Evolutionary conservation across 2,113 vertebrate genomes (phyloP).

Genomic region (Cephalophus harveyi): DNA sequence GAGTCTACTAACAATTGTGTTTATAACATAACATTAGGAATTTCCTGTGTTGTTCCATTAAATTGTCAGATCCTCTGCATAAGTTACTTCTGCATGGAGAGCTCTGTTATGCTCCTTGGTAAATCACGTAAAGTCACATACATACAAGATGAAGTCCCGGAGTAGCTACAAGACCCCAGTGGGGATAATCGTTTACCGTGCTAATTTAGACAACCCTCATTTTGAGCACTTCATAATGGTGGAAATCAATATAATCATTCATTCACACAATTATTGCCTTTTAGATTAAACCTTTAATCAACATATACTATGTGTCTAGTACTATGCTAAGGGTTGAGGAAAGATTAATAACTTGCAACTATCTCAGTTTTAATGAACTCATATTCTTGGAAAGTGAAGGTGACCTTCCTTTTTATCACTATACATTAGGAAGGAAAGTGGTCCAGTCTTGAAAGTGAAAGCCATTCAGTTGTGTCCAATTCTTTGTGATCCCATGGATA

Average conservation of each 20-base stretch:
- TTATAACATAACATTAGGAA: background rate
- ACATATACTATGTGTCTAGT: background rate
- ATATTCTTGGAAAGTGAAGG: background rate
- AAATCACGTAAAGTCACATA: background rate
- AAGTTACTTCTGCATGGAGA: background rate
- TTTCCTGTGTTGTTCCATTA: background rate
- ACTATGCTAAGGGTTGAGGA: background rate
- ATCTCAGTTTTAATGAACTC: background rate
- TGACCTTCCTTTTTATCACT: background rate
- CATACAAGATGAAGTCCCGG: background rate
- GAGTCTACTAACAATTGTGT: background rate
- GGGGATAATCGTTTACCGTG: background rate
- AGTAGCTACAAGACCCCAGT: background rate
- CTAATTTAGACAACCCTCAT: background rate
- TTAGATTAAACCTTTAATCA: background rate
- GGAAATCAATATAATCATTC: background rate
- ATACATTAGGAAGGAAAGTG: background rate
- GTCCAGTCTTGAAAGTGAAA: background rate
- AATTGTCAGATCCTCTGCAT: background rate
- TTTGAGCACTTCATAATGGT: background rate
- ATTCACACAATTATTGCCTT: background rate
- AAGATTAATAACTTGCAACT: background rate
- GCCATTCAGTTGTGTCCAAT: background rate
- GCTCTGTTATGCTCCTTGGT: background rate
- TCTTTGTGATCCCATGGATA: background rate